Evolutionary conservation across 2,888 invertebrate genomes (phyloP), one percentile per base, ranked within the genome.

Genomic region (Disparrhopalites patrizii): DNA sequence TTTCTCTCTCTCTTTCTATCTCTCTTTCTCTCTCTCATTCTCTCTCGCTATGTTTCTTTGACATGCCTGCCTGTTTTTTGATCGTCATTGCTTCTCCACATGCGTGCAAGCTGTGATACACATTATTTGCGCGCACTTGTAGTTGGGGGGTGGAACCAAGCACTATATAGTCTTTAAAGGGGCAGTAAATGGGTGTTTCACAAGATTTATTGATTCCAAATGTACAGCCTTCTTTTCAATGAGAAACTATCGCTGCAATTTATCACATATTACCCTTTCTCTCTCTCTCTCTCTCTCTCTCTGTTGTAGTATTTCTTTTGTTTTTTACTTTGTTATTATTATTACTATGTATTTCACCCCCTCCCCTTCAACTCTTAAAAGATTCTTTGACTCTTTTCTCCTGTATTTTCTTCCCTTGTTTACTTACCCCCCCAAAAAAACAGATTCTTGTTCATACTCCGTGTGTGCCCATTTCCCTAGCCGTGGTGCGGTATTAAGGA

Each of bases 191-290:
- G 60, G 33, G 60, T 28, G 50, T 33, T 33, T 33, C 36, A 27
- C 47, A 31, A 50, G 60, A 61, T 61, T 61, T 61, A 61, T 61
- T 30, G 60, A 61, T 61, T 61, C 31, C 60, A 61, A 61, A 50
- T 61, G 33, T 20, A 50, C 60, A 20, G 57, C 55, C 55, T 55
- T 55, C 55, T 55, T 55, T 55, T 33, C 13, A 13, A 5, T 54
- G n/a, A 54, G 27, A 18, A 8, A n/a, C n/a, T n/a, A n/a, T n/a
- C n/a, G n/a, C n/a, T n/a, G n/a, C n/a, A n/a, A n/a, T n/a, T n/a
- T n/a, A n/a, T n/a, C n/a, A n/a, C n/a, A n/a, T 47, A 25, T 51
- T 28, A 23, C n/a, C 30, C 25, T 52, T 31, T 20, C n/a, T 28
- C 52, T 28, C 28, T 52, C 52, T 52, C 51, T 51, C 51, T 51